Conservation (phyloP, 2,888 invertebrate genomes). For the Tipula vernalis region DNA sequence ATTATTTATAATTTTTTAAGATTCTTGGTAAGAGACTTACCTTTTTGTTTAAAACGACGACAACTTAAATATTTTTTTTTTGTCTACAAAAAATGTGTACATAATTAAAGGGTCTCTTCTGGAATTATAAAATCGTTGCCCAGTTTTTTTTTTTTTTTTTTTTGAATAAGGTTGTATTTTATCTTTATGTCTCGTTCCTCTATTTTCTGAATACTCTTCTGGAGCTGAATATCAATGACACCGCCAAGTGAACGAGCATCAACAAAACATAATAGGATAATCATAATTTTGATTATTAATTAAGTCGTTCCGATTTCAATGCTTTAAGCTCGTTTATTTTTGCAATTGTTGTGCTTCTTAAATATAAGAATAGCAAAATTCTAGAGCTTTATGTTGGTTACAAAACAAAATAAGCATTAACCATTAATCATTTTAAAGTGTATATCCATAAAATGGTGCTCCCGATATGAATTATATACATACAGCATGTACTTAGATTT, state of each 20-base stretch:
- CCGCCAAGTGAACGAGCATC: background rate
- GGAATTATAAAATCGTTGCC: background rate
- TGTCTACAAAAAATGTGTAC: too few species aligned
- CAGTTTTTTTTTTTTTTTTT: background rate
- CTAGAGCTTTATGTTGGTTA: background rate
- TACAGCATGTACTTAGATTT: background rate
- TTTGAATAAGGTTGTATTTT: too few species aligned
- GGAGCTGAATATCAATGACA: too few species aligned
- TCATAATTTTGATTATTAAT: background rate
- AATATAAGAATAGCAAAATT: background rate
- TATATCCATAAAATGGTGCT: background rate
- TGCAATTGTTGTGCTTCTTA: background rate
- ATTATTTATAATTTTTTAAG: background rate
- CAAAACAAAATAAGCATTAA: background rate
- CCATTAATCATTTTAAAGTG: background rate
- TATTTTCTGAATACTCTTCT: too few species aligned
- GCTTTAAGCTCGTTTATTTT: background rate
- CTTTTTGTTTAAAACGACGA: background rate
- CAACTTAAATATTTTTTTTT: background rate
- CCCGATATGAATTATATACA: too few species aligned
- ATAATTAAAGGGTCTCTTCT: background rate
- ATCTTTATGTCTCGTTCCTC: background rate
- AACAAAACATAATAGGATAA: background rate
- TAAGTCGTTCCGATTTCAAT: background rate
- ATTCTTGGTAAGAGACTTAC: background rate